Base-by-base conservation (phyloP, 2,888 invertebrate species). In the Torymus texanus region DNA sequence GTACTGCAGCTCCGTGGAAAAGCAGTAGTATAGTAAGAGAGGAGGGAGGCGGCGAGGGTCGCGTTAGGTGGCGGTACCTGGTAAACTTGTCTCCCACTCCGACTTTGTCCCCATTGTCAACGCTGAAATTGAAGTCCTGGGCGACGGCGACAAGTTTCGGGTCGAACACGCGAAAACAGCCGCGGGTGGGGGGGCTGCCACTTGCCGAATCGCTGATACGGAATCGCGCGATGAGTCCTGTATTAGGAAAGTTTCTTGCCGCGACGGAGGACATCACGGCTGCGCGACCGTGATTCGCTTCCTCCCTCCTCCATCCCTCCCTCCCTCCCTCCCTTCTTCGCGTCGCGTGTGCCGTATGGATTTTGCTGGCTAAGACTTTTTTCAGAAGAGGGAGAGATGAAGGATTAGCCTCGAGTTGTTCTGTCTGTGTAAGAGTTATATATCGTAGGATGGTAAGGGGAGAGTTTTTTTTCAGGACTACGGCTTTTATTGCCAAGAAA, bases 221-320 rank as follows among this genome's bases (percentile, higher is more conserved):
- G 21, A 58, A 73, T 79, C 59, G 56, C 62, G 63, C 56, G 58
- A 75, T 62, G 75, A 68, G 58, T 58, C 16, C 56, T 61, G 59
- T 72, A 78, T 74, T 79, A 79, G 63, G 74, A 74, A 74, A 74
- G 74, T 79, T 74, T 75, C 78, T 21, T 53, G 18, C 11, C 50
- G 62, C 14, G 59, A 55, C 41, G 53, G 61, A 73, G n/a, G 59
- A 18, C 13, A n/a, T n/a, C n/a, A 41, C 16, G 41, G 14, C 5
- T 18, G 55, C 29, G 50, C 59, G 41, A 12, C 12, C 18, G 8
- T 65, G 55, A 74, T 62, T 21, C 71, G 56, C 51, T 29, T 51
- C n/a, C 21, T 24, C 14, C 16, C 41, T 68, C n/a, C n/a, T n/a
- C n/a, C n/a, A n/a, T 11, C 1, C 41, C 16, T 24, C n/a, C 51